These are phyloP conservation scores for Pyrochroa serraticornis DNA, from an alignment of 2,888 invertebrate species.

Conservation along the genomic window DNA sequence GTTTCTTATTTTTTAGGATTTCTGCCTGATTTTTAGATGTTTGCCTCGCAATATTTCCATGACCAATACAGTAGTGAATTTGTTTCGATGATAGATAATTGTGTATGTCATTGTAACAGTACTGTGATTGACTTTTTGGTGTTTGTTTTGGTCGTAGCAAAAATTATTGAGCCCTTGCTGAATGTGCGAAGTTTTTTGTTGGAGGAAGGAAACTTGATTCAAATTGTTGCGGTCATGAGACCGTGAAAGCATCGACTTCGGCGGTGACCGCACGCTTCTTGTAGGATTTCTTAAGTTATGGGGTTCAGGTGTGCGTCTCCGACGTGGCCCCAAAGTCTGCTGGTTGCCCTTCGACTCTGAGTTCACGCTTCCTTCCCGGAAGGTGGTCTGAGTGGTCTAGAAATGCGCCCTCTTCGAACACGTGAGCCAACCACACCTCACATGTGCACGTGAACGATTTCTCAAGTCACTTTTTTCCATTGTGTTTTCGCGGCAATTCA, in stretches of 20 bases:
- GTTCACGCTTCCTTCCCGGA: constrained; percentile 44
- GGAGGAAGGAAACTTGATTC: constrained; percentile 5
- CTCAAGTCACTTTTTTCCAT: constrained; percentile 6
- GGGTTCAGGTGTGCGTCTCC: constrained; percentile 31
- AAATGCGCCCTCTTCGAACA: constrained; percentile 23
- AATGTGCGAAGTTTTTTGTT: too few species aligned
- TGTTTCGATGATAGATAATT: too few species aligned
- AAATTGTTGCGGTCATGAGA: constrained; percentile 17
- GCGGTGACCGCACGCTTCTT: constrained; percentile 28
- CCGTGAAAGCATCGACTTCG: constrained; percentile 13
- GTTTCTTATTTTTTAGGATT: too few species aligned
- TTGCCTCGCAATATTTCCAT: too few species aligned
- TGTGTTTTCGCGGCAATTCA: too few species aligned
- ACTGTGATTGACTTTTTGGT: too few species aligned
- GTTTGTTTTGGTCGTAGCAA: too few species aligned
- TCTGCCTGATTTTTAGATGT: too few species aligned
- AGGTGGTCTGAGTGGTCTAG: constrained; percentile 29
- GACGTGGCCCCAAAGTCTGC: constrained; percentile 34
- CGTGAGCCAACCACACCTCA: constrained; percentile 29
- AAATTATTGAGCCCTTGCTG: too few species aligned
- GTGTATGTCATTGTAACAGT: too few species aligned
- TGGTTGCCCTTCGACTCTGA: constrained; percentile 38
- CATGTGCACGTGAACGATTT: constrained; percentile 9
- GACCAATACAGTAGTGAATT: too few species aligned
- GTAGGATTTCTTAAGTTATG: constrained; percentile 33